These are phyloP conservation scores for Eustalomyia histrio DNA, from an alignment of 2,888 invertebrate species.

Conservation along the genomic window DNA sequence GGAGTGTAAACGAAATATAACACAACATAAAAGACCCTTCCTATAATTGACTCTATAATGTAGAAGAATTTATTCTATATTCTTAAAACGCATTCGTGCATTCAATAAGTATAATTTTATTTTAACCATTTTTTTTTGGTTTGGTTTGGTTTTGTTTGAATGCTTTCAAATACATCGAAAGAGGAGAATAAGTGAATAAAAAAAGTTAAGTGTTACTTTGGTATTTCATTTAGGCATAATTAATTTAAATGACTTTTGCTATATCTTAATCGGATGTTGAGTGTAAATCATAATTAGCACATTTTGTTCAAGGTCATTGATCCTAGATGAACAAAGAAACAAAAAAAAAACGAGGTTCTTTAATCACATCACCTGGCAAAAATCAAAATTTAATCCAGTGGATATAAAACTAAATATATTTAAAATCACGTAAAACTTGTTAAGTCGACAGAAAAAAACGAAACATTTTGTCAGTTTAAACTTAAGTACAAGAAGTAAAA, in stretches of 20 bases:
- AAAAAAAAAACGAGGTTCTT: too few relatives aligned
- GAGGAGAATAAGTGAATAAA: neutral
- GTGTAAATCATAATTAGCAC: conserved; percentile 23
- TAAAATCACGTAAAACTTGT: too few relatives aligned
- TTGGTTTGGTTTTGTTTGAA: conserved; percentile 20
- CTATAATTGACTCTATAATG: conserved; percentile 53
- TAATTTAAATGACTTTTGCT: conserved; percentile 46
- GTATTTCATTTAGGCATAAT: conserved; percentile 44
- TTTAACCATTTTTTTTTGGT: conserved; percentile 14
- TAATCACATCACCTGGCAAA: too few relatives aligned
- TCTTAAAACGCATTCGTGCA: conserved; percentile 63
- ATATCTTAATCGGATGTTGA: neutral
- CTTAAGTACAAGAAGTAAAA: too few relatives aligned
- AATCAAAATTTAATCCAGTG: too few relatives aligned
- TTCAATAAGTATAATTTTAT: conserved; percentile 56
- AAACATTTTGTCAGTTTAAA: too few relatives aligned
- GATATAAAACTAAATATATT: too few relatives aligned
- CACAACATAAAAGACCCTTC: conserved; percentile 42
- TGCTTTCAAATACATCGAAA: neutral
- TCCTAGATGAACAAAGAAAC: neutral
- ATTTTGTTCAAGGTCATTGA: conserved; percentile 3
- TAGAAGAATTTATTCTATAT: conserved; percentile 49
- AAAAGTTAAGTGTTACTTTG: conserved; percentile 48
- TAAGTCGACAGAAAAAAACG: too few relatives aligned
- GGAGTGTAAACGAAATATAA: conserved; percentile 48